Evolutionary conservation across 2,797 vertebrate species (phyloP), one percentile per base, ranked within the genome.

Genomic region (Arvicola amphibius): DNA sequence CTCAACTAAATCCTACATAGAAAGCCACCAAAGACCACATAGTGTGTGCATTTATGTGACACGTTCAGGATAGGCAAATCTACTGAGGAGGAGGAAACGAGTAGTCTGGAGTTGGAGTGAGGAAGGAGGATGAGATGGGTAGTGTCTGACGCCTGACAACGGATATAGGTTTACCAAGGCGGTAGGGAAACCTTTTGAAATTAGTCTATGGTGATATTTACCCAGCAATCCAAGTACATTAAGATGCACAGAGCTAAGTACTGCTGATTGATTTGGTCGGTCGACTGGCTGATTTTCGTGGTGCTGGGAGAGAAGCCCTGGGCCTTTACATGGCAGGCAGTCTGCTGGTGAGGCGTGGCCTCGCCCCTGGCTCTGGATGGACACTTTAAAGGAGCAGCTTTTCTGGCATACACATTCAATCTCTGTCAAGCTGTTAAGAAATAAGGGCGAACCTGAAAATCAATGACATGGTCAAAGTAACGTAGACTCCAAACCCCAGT

Each of bases 401-500:
- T 93, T 80, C 94, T 67, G 69, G 51, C 63, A 59, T 90, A 14
- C 37, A 88, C 71, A 80, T 86, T 63, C n/a, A 65, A 59, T 83
- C 13, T 95, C 83, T 71, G 79, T 69, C 85, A 91, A 93, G 11
- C 65, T 67, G 14, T 83, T 67, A 81, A 29, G 92, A 89, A 90
- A 86, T 51, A 92, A 87, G 43, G 16, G 92, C 67, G 71, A 78
- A 73, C 59, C 40, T 81, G 40, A 83, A 96, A 93, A 93, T 32
- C 59, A n/a, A 34, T 61, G 86, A 92, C 40, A 61, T 53, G 46
- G 87, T 74, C 71, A 94, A 93, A 92, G 86, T 83, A 78, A 90
- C 79, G 61, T 94, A 74, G 51, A 51, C n/a, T 90, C 89, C 77
- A 93, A 93, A 93, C 37, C 32, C 59, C 67, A 56, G n/a, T 93